phyloP scores from a whole-genome alignment of 1,140 invertebrate species.

The Musca domestica region DNA sequence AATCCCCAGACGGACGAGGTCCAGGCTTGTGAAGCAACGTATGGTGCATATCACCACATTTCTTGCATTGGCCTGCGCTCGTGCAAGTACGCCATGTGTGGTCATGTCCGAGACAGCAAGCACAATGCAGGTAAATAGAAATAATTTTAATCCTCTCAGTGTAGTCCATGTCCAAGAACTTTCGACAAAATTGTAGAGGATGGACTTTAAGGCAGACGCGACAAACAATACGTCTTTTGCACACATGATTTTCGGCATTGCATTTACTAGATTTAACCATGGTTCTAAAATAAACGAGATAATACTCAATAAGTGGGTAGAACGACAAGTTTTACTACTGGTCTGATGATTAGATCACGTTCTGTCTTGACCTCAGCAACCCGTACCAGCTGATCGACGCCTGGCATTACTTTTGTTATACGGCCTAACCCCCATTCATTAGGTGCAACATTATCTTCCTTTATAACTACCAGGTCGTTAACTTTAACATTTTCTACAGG shows the following conservation, averaged over 20 bases:
- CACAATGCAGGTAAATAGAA: neutral
- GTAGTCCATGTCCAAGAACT: neutral
- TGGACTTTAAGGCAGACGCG: neutral
- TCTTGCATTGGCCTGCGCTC: neutral
- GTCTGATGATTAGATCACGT: slow-evolving; percentile 14
- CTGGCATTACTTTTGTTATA: slow-evolving; percentile 43
- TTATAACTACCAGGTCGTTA: slow-evolving; percentile 43
- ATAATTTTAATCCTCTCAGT: neutral
- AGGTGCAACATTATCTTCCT: slow-evolving; percentile 35
- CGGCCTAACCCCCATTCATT: slow-evolving; percentile 47
- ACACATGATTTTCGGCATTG: too few species aligned
- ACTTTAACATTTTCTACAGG: slow-evolving; percentile 28
- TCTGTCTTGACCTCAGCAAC: too few species aligned
- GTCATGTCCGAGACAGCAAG: too few species aligned
- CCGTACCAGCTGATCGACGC: slow-evolving; percentile 45
- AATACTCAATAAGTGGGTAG: neutral
- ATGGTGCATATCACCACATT: neutral
- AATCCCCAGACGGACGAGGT: neutral
- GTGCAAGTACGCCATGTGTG: neutral
- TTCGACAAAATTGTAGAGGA: neutral
- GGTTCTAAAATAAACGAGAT: too few species aligned
- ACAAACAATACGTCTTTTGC: too few species aligned
- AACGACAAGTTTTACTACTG: neutral
- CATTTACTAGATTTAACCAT: too few species aligned
- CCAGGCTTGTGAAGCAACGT: neutral